Conservation (phyloP, 2,113 vertebrate species). For the Apodemus speciosus region DNA sequence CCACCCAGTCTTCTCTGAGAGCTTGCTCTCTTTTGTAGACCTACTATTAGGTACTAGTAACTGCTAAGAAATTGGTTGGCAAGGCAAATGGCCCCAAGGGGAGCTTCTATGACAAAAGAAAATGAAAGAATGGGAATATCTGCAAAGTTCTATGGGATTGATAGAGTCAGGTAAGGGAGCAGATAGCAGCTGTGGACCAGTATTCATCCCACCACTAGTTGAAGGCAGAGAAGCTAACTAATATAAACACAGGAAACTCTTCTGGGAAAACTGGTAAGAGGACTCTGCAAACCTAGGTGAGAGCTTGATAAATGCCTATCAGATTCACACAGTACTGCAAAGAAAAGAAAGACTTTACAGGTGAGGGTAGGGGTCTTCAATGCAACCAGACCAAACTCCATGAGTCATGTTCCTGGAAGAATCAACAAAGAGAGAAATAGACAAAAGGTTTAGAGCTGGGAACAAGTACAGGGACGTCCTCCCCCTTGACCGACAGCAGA, state of each 20-base stretch:
- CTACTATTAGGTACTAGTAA: not conserved
- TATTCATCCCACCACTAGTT: not conserved
- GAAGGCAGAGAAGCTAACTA: not conserved
- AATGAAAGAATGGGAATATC: slow-evolving; percentile 13
- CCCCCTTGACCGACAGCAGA: slow-evolving; percentile 12
- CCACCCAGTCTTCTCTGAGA: not conserved
- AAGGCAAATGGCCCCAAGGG: not conserved
- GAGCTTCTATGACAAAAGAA: not conserved
- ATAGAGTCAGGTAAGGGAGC: not conserved
- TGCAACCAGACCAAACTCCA: not conserved
- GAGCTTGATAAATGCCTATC: not conserved
- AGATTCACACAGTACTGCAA: not conserved
- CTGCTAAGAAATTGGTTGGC: not conserved
- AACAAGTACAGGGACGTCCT: not conserved
- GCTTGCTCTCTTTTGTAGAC: not conserved
- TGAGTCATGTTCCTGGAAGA: not conserved
- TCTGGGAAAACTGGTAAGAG: not conserved
- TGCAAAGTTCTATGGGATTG: not conserved
- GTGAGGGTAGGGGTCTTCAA: not conserved
- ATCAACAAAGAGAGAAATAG: not conserved
- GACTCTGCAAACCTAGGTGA: not conserved
- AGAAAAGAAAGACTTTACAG: not conserved
- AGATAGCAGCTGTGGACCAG: not conserved
- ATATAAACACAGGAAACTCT: not conserved
- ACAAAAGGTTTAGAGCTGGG: not conserved